Evolutionary conservation across 30 jellyfish, hydroid and myxozoan species (phyloP).

Genomic region (Pseudorhiza aurosa): DNA sequence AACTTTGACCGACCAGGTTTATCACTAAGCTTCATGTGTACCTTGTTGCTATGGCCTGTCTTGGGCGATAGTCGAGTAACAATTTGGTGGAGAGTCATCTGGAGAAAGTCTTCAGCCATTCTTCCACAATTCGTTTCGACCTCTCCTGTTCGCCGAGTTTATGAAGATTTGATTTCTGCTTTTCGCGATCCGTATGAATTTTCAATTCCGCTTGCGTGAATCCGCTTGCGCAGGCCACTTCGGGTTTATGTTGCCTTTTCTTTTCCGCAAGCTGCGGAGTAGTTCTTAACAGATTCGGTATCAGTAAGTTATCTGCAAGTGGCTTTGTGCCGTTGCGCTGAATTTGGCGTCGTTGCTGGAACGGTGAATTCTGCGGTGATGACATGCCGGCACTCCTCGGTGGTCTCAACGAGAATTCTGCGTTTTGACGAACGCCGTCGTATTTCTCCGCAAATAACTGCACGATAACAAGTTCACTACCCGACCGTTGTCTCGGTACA

Average conservation of each 20-base stretch:
- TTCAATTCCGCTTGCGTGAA: slow-evolving; percentile 33
- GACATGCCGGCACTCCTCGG: background rate
- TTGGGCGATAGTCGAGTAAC: too few species aligned
- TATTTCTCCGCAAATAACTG: slow-evolving; percentile 28
- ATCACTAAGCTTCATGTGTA: too few species aligned
- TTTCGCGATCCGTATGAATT: slow-evolving; percentile 26
- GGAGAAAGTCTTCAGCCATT: slow-evolving; percentile 36
- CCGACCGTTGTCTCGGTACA: background rate
- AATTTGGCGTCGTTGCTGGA: background rate
- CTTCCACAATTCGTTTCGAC: slow-evolving; percentile 29
- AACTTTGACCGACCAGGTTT: too few species aligned
- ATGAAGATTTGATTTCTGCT: background rate
- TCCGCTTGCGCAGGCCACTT: background rate
- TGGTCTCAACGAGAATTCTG: background rate
- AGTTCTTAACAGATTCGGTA: background rate
- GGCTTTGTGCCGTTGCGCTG: background rate
- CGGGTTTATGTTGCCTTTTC: background rate
- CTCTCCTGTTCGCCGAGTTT: slow-evolving; percentile 6
- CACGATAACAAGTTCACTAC: slow-evolving; percentile 30
- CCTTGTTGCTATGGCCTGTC: too few species aligned
- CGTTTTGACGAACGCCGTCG: background rate
- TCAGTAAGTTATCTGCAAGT: background rate
- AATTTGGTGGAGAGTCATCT: too few species aligned
- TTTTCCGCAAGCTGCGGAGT: background rate
- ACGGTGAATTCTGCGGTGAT: slow-evolving; percentile 2